Evolutionary conservation across 1,140 invertebrate species (phyloP).

Genomic region (Gonatopus flavifemur): DNA sequence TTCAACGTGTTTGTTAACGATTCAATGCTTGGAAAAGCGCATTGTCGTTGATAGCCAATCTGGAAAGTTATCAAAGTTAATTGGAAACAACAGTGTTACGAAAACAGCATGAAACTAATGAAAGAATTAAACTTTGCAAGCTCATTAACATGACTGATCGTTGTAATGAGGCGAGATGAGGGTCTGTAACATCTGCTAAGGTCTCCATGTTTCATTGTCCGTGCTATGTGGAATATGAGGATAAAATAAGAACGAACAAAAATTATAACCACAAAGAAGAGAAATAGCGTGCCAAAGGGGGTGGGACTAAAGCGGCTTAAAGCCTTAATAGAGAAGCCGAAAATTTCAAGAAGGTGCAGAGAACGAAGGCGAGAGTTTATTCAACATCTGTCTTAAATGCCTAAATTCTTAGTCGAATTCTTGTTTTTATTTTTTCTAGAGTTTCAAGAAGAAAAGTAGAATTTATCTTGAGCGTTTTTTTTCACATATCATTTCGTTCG

Average conservation of each 20-base stretch:
- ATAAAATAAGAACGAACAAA: constrained; percentile 1
- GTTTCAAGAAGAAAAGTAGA: too few relatives aligned
- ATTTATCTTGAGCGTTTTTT: too few relatives aligned
- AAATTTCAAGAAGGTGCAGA: constrained; percentile 16
- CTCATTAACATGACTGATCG: constrained; percentile 33
- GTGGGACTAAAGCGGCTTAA: neutral
- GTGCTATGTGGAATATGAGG: constrained; percentile 8
- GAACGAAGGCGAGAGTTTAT: too few relatives aligned
- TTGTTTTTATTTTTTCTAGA: too few relatives aligned
- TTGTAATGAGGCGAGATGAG: constrained; percentile 32
- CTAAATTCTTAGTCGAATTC: too few relatives aligned
- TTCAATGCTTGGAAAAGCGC: too few relatives aligned
- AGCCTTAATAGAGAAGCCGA: neutral
- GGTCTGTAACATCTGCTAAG: constrained; percentile 28
- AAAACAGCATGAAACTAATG: neutral
- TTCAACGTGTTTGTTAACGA: too few relatives aligned
- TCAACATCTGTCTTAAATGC: too few relatives aligned
- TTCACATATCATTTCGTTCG: too few relatives aligned
- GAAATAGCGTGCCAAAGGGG: neutral
- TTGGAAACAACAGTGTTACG: too few relatives aligned
- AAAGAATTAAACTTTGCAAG: constrained; percentile 32
- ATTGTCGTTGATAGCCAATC: too few relatives aligned
- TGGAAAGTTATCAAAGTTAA: too few relatives aligned
- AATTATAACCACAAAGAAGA: constrained; percentile 5
- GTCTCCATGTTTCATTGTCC: constrained; percentile 25